Evolutionary conservation across 2,888 invertebrate species (phyloP), one percentile per base, ranked within the genome.

Genomic region (Dolichopus griseipennis): DNA sequence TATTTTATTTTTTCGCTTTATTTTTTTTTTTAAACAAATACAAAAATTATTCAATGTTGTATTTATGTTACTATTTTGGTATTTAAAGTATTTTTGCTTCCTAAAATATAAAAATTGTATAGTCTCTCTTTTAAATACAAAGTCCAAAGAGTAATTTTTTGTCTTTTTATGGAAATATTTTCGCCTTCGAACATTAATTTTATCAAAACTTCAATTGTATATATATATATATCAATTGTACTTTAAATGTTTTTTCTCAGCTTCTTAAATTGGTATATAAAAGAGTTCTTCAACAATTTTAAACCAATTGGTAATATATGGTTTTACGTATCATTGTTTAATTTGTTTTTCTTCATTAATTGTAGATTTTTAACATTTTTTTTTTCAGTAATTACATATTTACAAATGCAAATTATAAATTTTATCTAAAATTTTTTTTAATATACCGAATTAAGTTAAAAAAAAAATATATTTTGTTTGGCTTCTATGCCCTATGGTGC

Each of bases 141-240:
- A 27, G n/a, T 27, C 5, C 27, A 27, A 27, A 37, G 8, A 37
- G 3, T 37, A 12, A 37, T 37, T 37, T 37, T 37, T 37, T 52
- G 8, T 52, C 52, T 52, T 52, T 52, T 52, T 52, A 52, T 52
- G 52, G 52, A 52, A 52, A 52, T 52, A 52, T 52, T 52, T 52
- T 52, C 52, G 52, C 52, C 52, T 52, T 52, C 6, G 52, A 52
- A 52, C 52, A 52, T 52, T 52, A 52, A 52, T 52, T 52, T 52
- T 52, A 52, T 52, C 52, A 52, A n/a, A n/a, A 52, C 52, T 52
- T 52, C 18, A 52, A 52, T 18, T 37, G 37, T 37, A 4, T 7
- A 2, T 5, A 2, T 37, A 10, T 37, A 37, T 12, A n/a, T n/a
- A n/a, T n/a, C n/a, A n/a, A n/a, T n/a, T n/a, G 12, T 37, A 52